Evolutionary conservation across 2,888 invertebrate genomes (phyloP).

Genomic region (Reticulitermes lucifugus): DNA sequence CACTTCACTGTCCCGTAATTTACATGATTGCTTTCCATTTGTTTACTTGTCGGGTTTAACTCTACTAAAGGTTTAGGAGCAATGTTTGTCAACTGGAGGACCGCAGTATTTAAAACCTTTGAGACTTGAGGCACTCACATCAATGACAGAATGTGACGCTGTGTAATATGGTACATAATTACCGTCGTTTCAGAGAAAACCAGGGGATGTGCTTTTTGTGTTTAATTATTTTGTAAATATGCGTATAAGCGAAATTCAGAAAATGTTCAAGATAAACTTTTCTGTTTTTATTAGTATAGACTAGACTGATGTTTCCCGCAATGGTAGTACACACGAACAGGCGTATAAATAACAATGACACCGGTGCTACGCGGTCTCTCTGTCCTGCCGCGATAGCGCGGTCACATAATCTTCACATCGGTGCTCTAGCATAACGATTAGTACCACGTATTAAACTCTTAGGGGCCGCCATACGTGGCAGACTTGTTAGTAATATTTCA

Average conservation of each 20-base stretch:
- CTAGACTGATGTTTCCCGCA: neutral
- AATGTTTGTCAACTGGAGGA: no score
- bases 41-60: no score
- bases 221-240: no score
- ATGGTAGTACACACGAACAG: neutral
- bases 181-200: no score
- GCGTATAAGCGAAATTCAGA: no score
- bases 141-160: no score
- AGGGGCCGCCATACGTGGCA: neutral
- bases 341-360: conserved; percentile 24
- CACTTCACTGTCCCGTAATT: neutral
- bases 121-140: no score
- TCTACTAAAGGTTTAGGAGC: no score
- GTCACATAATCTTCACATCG: neutral
- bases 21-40: no score
- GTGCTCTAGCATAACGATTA: neutral
- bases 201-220: no score
- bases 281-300: neutral
- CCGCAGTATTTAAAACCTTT: no score
- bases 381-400: neutral
- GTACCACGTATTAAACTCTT: conserved; percentile 14
- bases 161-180: no score
- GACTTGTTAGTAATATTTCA: conserved; percentile 31
- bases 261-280: neutral
- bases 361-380: neutral